These are phyloP conservation scores for Papilio polytes DNA, from an alignment of 1,140 invertebrate species.

Conservation along the genomic window DNA sequence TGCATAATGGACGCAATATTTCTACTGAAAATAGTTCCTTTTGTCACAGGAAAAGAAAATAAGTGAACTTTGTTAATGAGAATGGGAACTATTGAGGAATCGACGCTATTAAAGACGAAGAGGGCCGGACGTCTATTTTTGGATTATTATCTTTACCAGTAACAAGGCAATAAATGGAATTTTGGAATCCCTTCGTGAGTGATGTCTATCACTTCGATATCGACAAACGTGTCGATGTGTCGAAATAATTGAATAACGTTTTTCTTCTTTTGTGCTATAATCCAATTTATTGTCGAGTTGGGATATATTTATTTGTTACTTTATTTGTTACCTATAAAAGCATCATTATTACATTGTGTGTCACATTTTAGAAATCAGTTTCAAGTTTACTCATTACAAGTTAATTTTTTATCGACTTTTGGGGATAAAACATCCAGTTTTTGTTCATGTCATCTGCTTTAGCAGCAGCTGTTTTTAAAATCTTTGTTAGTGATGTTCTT, in stretches of 20 bases:
- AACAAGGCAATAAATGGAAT: conserved; percentile 70
- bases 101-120: conserved; percentile 59
- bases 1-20: conserved; percentile 29
- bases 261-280: neutral
- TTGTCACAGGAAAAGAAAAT: conserved; percentile 26
- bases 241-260: neutral
- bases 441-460: neutral
- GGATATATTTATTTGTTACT: neutral
- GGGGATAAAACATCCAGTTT: too few species aligned
- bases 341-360: neutral
- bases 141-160: conserved; percentile 62
- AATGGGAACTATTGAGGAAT: conserved; percentile 74
- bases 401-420: neutral
- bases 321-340: neutral
- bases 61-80: conserved; percentile 63
- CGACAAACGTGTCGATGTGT: neutral
- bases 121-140: conserved; percentile 74
- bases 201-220: conserved; percentile 18
- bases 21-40: conserved; percentile 30
- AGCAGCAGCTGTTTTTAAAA: neutral
- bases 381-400: too few species aligned
- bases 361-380: neutral
- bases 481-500: neutral
- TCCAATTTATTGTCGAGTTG: neutral
- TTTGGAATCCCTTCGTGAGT: conserved; percentile 48